These are phyloP conservation scores for Lithobates sylvaticus DNA, from an alignment of 2,797 vertebrate genomes.

Conservation along the genomic window DNA sequence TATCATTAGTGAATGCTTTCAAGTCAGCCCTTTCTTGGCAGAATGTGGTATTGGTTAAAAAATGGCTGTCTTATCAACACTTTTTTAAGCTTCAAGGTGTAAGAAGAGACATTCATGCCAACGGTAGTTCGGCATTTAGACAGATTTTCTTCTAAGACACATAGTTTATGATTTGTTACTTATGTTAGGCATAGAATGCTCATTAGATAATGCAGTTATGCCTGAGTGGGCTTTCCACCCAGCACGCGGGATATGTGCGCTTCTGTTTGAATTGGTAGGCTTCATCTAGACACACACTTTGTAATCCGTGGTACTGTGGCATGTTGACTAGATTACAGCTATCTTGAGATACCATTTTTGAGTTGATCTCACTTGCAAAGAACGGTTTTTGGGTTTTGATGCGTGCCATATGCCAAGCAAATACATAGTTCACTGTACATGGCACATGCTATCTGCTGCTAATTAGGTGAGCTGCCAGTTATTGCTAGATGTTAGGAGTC, in stretches of 20 bases:
- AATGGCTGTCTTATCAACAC: conserved; percentile 46
- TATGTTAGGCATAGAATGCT: not conserved
- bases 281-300: conserved; percentile 53
- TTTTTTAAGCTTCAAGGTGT: conserved; percentile 35
- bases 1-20: conserved; percentile 7
- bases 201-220: conserved; percentile 34
- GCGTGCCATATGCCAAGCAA: conserved; percentile 49
- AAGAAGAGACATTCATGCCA: conserved; percentile 39
- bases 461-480: conserved; percentile 61
- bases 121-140: conserved; percentile 37
- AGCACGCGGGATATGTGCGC: not conserved
- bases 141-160: conserved; percentile 32
- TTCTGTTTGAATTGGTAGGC: not conserved
- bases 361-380: conserved; percentile 50
- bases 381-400: conserved; percentile 53
- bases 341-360: conserved; percentile 43
- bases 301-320: conserved; percentile 34
- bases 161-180: conserved; percentile 39
- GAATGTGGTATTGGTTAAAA: not conserved
- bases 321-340: conserved; percentile 43
- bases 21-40: conserved; percentile 12
- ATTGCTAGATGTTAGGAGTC: conserved; percentile 16
- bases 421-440: conserved; percentile 40
- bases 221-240: conserved; percentile 8
- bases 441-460: conserved; percentile 40